Conservation (phyloP, 2,797 vertebrate genomes). For the Avahi laniger region DNA sequence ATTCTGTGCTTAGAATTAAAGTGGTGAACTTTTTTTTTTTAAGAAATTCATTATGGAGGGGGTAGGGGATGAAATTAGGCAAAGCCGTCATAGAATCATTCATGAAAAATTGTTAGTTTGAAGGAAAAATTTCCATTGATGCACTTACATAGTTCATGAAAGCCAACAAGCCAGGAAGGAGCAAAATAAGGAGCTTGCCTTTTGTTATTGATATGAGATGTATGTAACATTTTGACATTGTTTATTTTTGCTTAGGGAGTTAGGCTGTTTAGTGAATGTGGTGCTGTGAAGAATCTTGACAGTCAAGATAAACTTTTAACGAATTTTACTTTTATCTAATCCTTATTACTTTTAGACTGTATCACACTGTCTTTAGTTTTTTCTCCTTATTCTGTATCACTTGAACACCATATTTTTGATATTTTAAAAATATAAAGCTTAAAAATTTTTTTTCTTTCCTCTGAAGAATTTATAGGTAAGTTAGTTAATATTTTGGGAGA, state of each 20-base stretch:
- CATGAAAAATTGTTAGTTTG: background rate
- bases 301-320: background rate
- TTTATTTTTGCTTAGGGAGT: background rate
- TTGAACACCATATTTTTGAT: background rate
- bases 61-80: background rate
- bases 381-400: background rate
- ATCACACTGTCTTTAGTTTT: background rate
- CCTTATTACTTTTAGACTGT: background rate
- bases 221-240: background rate
- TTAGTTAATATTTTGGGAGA: background rate
- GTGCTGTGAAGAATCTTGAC: background rate
- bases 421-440: conserved; percentile 8
- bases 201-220: background rate
- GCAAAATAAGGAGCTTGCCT: background rate
- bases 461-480: background rate
- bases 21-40: background rate
- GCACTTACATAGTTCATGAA: conserved; percentile 15
- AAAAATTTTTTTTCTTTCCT: background rate
- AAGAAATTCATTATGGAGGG: background rate
- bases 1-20: conserved; percentile 24
- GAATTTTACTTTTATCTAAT: conserved; percentile 32
- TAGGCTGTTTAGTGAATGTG: background rate
- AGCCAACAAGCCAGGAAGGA: background rate
- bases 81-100: background rate
- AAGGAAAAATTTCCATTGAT: background rate